Evolutionary conservation across 35 echinoderm and acorn worm species (phyloP).

Genomic region (Lytechinus pictus): DNA sequence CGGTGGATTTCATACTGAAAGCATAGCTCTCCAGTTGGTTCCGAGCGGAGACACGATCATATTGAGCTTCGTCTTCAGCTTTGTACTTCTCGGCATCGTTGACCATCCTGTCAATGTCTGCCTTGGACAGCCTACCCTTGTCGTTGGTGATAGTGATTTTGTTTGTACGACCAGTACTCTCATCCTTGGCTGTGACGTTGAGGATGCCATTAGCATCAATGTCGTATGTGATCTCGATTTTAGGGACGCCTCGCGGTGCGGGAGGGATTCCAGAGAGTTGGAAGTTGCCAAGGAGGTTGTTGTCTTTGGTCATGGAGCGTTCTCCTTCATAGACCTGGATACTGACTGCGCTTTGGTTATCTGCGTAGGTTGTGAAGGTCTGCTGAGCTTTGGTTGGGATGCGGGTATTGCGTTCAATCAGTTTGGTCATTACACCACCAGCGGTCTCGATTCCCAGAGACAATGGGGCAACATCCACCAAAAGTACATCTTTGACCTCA

Average conservation of each 20-base stretch:
- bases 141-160: constrained; percentile 95
- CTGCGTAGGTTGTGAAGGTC: constrained; percentile 84
- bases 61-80: constrained; percentile 86
- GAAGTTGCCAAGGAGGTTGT: constrained; percentile 86
- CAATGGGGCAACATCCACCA: constrained; percentile 81
- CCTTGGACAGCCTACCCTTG: constrained; percentile 90
- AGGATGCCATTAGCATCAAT: constrained; percentile 98
- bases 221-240: constrained; percentile 93
- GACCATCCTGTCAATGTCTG: constrained; percentile 86
- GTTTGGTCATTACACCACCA: constrained; percentile 92
- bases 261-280: constrained; percentile 91
- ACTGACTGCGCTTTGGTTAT: constrained; percentile 86
- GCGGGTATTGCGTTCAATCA: constrained; percentile 86
- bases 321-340: constrained; percentile 95
- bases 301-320: constrained; percentile 88
- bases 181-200: constrained; percentile 93
- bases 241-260: constrained; percentile 97
- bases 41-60: constrained; percentile 64
- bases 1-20: constrained; percentile 78
- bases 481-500: constrained; percentile 75
- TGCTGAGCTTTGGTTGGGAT: constrained; percentile 78
- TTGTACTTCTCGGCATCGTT: constrained; percentile 83
- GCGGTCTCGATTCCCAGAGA: constrained; percentile 92
- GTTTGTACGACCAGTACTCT: constrained; percentile 80
- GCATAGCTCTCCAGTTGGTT: constrained; percentile 92